A percentile compares a stretch with the other conserved stretches of the same genome.
Conservation (phyloP, 2,888 invertebrate genomes). For the Hirudinaria manillensis region DNA sequence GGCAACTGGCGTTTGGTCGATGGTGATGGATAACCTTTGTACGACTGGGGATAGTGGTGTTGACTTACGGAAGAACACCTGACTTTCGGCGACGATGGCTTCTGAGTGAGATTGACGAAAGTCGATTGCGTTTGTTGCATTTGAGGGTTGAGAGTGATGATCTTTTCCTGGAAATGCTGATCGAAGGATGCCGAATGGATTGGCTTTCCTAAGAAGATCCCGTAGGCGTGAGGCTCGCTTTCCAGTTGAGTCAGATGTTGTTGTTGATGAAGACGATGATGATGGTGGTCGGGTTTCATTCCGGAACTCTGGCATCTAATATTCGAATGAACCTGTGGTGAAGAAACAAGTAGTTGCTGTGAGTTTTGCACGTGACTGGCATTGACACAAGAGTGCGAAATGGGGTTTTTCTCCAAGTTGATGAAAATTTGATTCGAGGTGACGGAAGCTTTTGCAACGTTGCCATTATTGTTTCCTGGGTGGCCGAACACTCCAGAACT, state of each 20-base stretch:
- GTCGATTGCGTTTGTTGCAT: too few relatives aligned
- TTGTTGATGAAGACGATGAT: too few relatives aligned
- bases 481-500: not conserved
- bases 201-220: not conserved
- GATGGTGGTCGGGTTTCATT: too few relatives aligned
- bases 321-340: not conserved
- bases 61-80: not conserved
- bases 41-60: not conserved
- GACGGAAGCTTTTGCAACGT: not conserved
- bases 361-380: not conserved
- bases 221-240: conserved; percentile 4
- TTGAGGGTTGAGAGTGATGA: too few relatives aligned
- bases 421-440: not conserved
- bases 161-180: conserved; percentile 3
- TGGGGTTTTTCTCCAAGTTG: not conserved
- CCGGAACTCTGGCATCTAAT: not conserved
- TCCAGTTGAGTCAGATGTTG: conserved; percentile 1
- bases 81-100: not conserved
- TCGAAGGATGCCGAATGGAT: not conserved
- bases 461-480: not conserved
- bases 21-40: not conserved
- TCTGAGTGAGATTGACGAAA: too few relatives aligned
- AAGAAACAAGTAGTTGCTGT: not conserved
- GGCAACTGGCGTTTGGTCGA: not conserved
- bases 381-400: not conserved